Conservation (phyloP, 2,888 invertebrate genomes). For the Eupithecia subfuscata region DNA sequence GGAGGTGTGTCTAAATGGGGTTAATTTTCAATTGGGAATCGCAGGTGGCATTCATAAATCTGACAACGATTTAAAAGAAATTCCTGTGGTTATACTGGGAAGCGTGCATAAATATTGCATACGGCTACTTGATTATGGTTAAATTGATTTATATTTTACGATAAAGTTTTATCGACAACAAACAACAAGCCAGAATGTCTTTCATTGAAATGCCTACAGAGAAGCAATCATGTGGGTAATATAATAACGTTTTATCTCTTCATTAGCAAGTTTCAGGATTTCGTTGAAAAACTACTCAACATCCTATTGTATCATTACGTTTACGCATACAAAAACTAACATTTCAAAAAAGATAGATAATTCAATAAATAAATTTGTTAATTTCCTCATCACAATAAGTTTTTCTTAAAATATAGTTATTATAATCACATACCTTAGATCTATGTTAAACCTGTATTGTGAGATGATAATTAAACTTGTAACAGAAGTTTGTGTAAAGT, state of each 20-base stretch:
- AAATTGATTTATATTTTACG: conserved; percentile 62
- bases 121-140: conserved; percentile 60
- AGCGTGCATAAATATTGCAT: conserved; percentile 68
- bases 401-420: too few species aligned
- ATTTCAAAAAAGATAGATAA: background rate
- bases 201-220: conserved; percentile 7
- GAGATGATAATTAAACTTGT: background rate
- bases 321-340: background rate
- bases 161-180: conserved; percentile 67
- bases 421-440: too few species aligned
- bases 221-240: background rate
- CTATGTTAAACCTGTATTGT: too few species aligned
- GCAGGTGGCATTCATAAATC: conserved; percentile 78
- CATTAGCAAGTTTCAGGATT: background rate
- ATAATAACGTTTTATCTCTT: conserved; percentile 6
- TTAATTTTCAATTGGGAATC: conserved; percentile 81
- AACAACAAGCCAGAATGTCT: conserved; percentile 55
- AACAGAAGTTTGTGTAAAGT: background rate
- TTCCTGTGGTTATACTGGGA: conserved; percentile 62
- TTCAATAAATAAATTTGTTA: too few species aligned
- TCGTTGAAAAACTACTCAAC: background rate
- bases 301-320: background rate
- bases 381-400: too few species aligned
- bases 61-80: conserved; percentile 68
- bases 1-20: conserved; percentile 77